Base-by-base conservation (phyloP, 2,888 invertebrate species). In the Drosophila merina region DNA sequence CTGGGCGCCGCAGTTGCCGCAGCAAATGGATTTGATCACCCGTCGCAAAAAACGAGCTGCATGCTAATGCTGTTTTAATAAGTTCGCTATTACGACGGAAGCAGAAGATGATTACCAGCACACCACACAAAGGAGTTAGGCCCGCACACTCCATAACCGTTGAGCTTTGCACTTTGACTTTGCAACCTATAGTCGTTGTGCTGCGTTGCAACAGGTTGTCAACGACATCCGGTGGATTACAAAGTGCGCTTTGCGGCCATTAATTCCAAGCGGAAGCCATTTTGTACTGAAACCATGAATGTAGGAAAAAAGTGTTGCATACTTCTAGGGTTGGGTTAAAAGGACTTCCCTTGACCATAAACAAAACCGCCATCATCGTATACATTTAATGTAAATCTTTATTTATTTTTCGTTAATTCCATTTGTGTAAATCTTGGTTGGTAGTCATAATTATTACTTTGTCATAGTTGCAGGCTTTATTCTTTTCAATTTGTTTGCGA, bases 351-450 rank as follows among this genome's bases (percentile, higher is more conserved):
- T 33, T 4, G 33, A 20, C 20, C 20, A 20, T 20, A 20, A 20
- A 20, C 20, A 20, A 20, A 20, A 20, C 20, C 20, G 20, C 33
- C 33, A n/a, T 26, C 3, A 51, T 54, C 42, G 71, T 52, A 70
- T 86, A 82, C 82, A 82, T 82, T 82, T 83, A 26, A 82, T 82
- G 82, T 82, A 82, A 86, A 83, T 78, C 72, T 82, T 82, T 82
- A 86, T 80, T 69, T 54, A 68, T 56, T 54, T 56, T 54, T 40
- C 36, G 48, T 81, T 75, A 55, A 72, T 79, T 80, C 51, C 73
- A 75, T 51, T 71, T 75, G 83, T 82, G 82, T 82, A 82, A 78
- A 82, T 82, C 83, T 82, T 82, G 83, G 80, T 82, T 64, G 57
- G 49, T 68, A 55, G 55, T 69, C 44, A 44, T 62, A 45, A 28